A percentile compares a stretch with the other conserved stretches of the same genome.
These are phyloP conservation scores for Macrosteles quadrilineatus DNA, from an alignment of 1,140 invertebrate species.

Conservation along the genomic window DNA sequence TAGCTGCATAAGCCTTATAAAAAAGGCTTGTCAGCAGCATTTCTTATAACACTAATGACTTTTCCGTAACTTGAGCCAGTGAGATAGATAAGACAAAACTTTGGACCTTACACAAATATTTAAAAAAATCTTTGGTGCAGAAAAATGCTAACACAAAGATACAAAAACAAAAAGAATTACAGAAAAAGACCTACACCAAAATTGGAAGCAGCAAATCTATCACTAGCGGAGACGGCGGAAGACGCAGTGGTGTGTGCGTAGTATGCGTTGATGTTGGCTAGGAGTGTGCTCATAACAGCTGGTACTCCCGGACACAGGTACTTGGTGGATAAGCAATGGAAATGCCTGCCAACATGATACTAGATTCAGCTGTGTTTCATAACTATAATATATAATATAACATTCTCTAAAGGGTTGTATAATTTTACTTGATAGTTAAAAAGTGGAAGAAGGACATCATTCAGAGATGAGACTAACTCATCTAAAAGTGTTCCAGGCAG, in stretches of 20 bases:
- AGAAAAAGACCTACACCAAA: slow-evolving; percentile 80
- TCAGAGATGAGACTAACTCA: not conserved
- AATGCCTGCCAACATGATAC: slow-evolving; percentile 72
- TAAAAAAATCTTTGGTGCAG: too few species aligned
- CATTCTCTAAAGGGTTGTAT: too few species aligned
- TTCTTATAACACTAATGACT: too few species aligned
- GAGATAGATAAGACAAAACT: too few species aligned
- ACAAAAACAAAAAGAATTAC: too few species aligned
- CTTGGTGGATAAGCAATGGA: slow-evolving; percentile 99
- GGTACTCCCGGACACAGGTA: slow-evolving; percentile 98
- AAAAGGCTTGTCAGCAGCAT: too few species aligned
- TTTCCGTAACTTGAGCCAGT: too few species aligned
- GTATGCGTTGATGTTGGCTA: slow-evolving; percentile 99
- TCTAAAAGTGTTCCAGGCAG: too few species aligned
- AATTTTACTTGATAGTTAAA: not conserved
- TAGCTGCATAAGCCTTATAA: too few species aligned
- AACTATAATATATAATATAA: too few species aligned
- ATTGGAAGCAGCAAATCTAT: slow-evolving; percentile 98
- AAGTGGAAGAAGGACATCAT: not conserved
- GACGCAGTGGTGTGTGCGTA: slow-evolving; percentile 99
- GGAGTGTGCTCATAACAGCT: slow-evolving; percentile 96
- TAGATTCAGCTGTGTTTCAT: not conserved
- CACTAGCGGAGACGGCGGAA: slow-evolving; percentile 96
- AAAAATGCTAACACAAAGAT: too few species aligned
- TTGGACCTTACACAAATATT: too few species aligned